These are phyloP conservation scores for Melolontha melolontha DNA, from an alignment of 2,888 invertebrate species.

Conservation along the genomic window DNA sequence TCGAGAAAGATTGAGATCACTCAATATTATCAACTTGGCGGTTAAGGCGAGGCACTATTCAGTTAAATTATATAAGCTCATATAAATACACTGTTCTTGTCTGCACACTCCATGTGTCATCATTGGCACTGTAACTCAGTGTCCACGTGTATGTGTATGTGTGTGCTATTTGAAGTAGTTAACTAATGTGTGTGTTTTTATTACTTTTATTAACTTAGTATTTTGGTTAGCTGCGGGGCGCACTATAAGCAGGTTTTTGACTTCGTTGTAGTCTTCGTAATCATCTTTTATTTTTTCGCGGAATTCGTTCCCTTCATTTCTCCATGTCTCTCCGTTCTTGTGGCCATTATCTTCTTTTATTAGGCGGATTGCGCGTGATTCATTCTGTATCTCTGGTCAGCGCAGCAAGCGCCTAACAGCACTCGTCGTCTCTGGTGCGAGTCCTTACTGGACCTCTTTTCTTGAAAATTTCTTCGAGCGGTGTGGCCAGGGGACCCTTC, in stretches of 20 bases:
- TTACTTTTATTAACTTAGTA: slow-evolving; percentile 13
- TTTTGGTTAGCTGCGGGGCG: slow-evolving; percentile 63
- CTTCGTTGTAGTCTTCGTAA: slow-evolving; percentile 32
- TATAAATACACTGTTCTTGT: slow-evolving; percentile 69
- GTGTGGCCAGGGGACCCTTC: slow-evolving; percentile 66
- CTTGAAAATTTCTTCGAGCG: slow-evolving; percentile 65
- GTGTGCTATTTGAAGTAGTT: slow-evolving; percentile 7
- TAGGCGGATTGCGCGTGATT: slow-evolving; percentile 40
- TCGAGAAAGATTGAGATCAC: slow-evolving; percentile 18
- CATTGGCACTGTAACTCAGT: slow-evolving; percentile 68
- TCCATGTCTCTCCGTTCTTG: not conserved
- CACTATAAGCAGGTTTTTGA: slow-evolving; percentile 40
- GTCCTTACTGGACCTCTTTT: slow-evolving; percentile 57
- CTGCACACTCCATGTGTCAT: slow-evolving; percentile 47
- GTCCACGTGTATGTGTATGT: slow-evolving; percentile 63
- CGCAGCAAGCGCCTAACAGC: slow-evolving; percentile 37
- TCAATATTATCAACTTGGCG: slow-evolving; percentile 37
- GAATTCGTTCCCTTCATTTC: not conserved
- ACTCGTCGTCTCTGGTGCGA: slow-evolving; percentile 40
- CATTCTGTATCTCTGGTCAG: not conserved
- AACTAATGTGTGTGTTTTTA: not conserved
- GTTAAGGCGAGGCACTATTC: slow-evolving; percentile 72
- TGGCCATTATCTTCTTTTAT: not conserved
- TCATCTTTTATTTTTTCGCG: not conserved
- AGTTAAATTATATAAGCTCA: slow-evolving; percentile 70